phyloP scores from a whole-genome alignment of 2,797 vertebrate genomes.

The Alauda arvensis region DNA sequence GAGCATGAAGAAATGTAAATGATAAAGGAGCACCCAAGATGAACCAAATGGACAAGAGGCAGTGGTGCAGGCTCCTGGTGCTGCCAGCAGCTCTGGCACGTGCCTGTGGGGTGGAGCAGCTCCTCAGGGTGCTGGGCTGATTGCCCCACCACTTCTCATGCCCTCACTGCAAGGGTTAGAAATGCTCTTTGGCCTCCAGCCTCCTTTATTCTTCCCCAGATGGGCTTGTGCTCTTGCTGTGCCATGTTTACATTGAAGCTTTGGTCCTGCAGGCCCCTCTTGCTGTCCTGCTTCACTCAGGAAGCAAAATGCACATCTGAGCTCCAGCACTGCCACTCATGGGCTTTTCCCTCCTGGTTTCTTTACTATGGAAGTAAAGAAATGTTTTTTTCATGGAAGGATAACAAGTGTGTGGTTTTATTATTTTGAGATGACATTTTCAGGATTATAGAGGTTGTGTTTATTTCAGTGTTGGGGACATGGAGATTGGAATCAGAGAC shows the following conservation, averaged over 20 bases:
- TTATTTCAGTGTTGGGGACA: neutral
- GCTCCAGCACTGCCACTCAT: neutral
- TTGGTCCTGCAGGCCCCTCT: rapidly evolving
- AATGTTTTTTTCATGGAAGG: neutral
- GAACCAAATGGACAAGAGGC: rapidly evolving
- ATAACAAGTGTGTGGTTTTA: neutral
- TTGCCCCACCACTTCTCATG: neutral
- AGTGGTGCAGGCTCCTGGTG: neutral
- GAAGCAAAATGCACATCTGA: neutral
- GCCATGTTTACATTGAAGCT: neutral
- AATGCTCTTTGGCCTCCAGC: neutral
- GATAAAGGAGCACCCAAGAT: neutral
- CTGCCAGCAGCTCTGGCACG: rapidly evolving
- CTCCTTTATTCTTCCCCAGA: neutral
- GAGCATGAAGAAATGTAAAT: neutral
- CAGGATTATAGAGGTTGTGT: neutral
- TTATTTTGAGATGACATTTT: neutral
- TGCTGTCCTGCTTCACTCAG: neutral
- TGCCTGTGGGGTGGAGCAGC: neutral
- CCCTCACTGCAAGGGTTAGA: neutral
- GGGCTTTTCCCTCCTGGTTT: neutral
- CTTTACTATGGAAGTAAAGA: neutral
- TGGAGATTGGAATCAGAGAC: neutral
- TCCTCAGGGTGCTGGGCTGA: neutral
- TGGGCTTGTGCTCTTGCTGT: neutral